Percentiles rank a stretch among this genome's conserved stretches.
phyloP scores from a whole-genome alignment of 2,113 vertebrate genomes.

The Trinectes maculatus region DNA sequence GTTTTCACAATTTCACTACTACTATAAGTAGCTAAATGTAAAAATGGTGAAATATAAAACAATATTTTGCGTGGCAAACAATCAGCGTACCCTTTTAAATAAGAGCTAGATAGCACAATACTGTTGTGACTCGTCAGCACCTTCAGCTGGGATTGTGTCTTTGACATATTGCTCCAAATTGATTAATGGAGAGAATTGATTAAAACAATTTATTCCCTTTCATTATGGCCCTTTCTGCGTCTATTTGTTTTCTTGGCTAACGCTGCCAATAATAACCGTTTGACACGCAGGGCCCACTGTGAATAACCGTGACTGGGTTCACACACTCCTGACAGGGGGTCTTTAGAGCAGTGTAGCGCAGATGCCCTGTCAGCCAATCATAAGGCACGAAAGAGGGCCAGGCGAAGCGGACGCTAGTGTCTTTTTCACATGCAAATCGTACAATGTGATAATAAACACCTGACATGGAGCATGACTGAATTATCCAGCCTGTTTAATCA shows the following conservation, averaged over 20 bases:
- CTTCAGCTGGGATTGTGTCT: constrained; percentile 28
- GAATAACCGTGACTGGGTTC: constrained; percentile 76
- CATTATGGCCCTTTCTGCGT: constrained; percentile 63
- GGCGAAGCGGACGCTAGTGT: constrained; percentile 49
- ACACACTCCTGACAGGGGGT: constrained; percentile 69
- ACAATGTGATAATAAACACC: constrained; percentile 86
- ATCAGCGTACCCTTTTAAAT: not conserved
- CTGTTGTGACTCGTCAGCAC: constrained; percentile 17
- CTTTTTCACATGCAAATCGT: constrained; percentile 85
- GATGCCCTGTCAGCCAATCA: constrained; percentile 73
- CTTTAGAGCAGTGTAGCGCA: constrained; percentile 69
- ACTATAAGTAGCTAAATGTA: too few relatives aligned
- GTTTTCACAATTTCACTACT: too few relatives aligned
- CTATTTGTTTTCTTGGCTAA: constrained; percentile 77
- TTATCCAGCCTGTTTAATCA: constrained; percentile 81
- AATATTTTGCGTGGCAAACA: not conserved
- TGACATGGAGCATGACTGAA: constrained; percentile 83
- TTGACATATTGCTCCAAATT: constrained; percentile 62
- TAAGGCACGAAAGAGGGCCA: constrained; percentile 25
- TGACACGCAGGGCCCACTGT: constrained; percentile 74
- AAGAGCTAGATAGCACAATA: not conserved
- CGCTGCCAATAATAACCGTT: constrained; percentile 78
- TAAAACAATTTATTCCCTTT: constrained; percentile 70
- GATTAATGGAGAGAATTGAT: constrained; percentile 74
- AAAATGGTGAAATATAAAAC: not conserved